Evolutionary conservation across 2,113 vertebrate genomes (phyloP).

Genomic region (Serinus canaria): DNA sequence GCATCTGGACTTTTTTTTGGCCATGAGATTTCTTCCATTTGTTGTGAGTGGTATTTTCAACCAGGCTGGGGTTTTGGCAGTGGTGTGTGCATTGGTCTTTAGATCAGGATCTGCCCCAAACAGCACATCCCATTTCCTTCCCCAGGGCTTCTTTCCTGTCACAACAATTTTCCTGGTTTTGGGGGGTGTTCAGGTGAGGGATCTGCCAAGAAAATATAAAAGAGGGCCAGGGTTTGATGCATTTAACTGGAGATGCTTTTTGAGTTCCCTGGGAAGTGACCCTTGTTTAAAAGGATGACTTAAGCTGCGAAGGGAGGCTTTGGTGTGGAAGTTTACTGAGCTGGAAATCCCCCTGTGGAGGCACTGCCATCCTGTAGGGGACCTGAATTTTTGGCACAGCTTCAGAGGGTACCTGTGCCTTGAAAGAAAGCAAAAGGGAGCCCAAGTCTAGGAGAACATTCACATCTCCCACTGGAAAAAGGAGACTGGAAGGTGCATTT

Average conservation of each 20-base stretch:
- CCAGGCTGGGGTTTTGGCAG: not conserved
- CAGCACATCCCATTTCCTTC: not conserved
- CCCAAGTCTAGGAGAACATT: not conserved
- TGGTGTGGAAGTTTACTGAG: not conserved
- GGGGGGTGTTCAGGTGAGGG: not conserved
- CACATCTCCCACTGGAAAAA: not conserved
- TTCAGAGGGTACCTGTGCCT: not conserved
- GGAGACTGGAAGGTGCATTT: not conserved
- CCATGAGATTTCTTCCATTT: conserved; percentile 2
- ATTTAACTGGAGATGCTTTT: not conserved
- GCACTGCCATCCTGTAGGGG: not conserved
- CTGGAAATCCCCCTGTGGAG: not conserved
- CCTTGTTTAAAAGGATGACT: not conserved
- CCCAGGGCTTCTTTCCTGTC: not conserved
- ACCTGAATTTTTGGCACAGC: not conserved
- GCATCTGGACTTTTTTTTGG: not conserved
- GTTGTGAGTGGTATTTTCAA: not conserved
- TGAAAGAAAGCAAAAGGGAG: not conserved
- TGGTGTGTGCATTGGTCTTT: not conserved
- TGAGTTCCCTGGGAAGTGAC: not conserved
- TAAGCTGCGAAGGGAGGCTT: not conserved
- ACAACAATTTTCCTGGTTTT: not conserved
- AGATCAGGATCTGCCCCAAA: not conserved
- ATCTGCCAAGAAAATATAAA: not conserved
- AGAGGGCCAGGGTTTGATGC: not conserved